Conservation (phyloP, 2,888 invertebrate species). For the Apotomis capreana region DNA sequence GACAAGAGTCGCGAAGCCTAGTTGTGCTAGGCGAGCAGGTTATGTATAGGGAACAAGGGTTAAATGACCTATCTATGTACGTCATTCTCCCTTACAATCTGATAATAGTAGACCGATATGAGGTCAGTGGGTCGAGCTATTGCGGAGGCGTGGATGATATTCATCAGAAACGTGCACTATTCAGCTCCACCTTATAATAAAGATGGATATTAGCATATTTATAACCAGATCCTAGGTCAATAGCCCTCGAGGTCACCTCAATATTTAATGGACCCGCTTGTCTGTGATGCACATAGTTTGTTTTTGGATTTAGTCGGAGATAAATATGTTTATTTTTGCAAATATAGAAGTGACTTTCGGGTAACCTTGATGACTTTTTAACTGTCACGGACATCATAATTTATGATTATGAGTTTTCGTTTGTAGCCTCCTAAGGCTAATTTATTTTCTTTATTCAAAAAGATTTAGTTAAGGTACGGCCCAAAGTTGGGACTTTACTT, state of each 20-base stretch:
- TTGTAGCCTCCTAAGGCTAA: not conserved
- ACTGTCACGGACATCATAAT: not conserved
- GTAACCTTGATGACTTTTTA: conserved; percentile 24
- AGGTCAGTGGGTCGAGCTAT: conserved; percentile 52
- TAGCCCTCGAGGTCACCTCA: conserved; percentile 44
- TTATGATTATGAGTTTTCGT: not conserved
- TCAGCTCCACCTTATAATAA: conserved; percentile 52
- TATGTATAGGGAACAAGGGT: too few relatives aligned
- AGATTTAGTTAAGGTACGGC: too few relatives aligned
- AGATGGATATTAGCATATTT: conserved; percentile 55
- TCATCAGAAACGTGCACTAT: conserved; percentile 53
- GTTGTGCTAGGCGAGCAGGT: too few relatives aligned
- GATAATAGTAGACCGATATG: conserved; percentile 34
- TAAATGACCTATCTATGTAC: too few relatives aligned
- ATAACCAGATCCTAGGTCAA: conserved; percentile 46
- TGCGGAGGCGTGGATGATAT: conserved; percentile 54
- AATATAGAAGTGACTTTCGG: conserved; percentile 5
- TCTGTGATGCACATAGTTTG: conserved; percentile 14
- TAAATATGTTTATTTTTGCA: not conserved
- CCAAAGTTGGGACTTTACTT: too few relatives aligned
- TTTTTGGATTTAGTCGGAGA: conserved; percentile 1
- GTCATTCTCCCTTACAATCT: conserved; percentile 21
- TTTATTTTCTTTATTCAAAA: not conserved
- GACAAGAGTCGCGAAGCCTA: too few relatives aligned
- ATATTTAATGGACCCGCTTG: conserved; percentile 26